phyloP scores from a whole-genome alignment of 2,113 vertebrate species.

The Notarius quadriscutis region DNA sequence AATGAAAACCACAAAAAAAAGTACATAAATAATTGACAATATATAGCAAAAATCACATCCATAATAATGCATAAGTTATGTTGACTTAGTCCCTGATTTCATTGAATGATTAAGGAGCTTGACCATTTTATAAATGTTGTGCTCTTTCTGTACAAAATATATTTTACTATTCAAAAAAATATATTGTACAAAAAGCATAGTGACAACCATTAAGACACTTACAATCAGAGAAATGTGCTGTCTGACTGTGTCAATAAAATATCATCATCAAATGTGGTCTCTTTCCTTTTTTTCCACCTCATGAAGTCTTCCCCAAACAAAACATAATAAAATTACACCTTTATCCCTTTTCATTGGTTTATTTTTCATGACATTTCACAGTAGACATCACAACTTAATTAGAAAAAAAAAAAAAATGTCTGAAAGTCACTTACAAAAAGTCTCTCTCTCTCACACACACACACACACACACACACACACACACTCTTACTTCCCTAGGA shows the following conservation, averaged over 20 bases:
- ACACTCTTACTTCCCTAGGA: neutral
- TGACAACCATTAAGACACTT: constrained; percentile 13
- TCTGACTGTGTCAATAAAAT: constrained; percentile 16
- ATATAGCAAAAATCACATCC: constrained; percentile 29
- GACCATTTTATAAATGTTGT: constrained; percentile 24
- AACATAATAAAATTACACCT: constrained; percentile 15
- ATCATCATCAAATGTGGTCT: constrained; percentile 13
- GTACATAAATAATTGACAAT: constrained; percentile 48
- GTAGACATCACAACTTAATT: constrained; percentile 45
- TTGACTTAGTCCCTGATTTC: constrained; percentile 49
- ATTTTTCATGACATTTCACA: constrained; percentile 51
- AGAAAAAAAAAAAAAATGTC: neutral
- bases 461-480: neutral
- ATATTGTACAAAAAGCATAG: constrained; percentile 37
- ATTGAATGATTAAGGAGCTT: constrained; percentile 28
- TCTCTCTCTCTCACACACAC: neutral
- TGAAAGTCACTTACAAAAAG: constrained; percentile 25
- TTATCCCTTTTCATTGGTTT: constrained; percentile 34
- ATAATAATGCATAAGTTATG: constrained; percentile 35
- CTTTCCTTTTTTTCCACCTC: neutral
- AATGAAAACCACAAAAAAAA: constrained; percentile 42
- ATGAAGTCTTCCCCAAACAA: constrained; percentile 9
- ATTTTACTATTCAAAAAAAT: constrained; percentile 8
- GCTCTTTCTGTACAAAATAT: constrained; percentile 36
- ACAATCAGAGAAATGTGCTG: constrained; percentile 24